Evolutionary conservation across 2,797 vertebrate genomes (phyloP).

Genomic region (Prunella strophiata): DNA sequence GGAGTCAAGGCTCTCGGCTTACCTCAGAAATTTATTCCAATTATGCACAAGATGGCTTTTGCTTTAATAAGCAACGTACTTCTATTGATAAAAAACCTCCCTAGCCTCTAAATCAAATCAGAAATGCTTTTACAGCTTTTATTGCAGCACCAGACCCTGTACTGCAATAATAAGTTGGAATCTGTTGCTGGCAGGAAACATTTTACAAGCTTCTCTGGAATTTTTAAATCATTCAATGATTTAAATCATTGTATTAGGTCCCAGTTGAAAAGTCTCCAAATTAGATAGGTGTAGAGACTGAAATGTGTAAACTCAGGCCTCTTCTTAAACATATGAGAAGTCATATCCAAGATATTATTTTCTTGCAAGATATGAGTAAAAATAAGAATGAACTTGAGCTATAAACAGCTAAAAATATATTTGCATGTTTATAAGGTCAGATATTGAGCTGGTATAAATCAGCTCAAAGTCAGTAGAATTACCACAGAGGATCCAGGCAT

Average conservation of each 20-base stretch:
- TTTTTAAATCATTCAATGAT: not conserved
- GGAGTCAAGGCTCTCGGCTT: not conserved
- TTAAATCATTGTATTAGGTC: not conserved
- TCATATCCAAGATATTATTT: constrained; percentile 4
- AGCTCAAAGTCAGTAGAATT: constrained; percentile 39
- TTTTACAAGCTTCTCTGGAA: constrained; percentile 5
- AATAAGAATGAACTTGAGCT: constrained; percentile 18
- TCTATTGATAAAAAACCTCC: not conserved
- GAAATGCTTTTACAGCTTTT: not conserved
- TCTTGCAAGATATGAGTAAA: constrained; percentile 9
- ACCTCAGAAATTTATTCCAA: not conserved
- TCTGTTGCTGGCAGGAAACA: not conserved
- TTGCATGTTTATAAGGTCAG: constrained; percentile 56
- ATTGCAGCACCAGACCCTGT: not conserved
- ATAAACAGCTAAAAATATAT: constrained; percentile 44
- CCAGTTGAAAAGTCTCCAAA: constrained; percentile 4
- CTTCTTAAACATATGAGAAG: constrained; percentile 20
- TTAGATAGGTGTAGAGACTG: not conserved
- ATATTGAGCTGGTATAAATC: constrained; percentile 48
- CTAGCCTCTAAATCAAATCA: not conserved
- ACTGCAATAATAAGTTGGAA: not conserved
- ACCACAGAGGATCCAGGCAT: not conserved
- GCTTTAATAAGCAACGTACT: not conserved
- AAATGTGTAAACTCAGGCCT: not conserved
- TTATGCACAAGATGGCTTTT: not conserved